These are phyloP conservation scores for Apis florea DNA, from an alignment of 1,140 invertebrate species.

Conservation along the genomic window DNA sequence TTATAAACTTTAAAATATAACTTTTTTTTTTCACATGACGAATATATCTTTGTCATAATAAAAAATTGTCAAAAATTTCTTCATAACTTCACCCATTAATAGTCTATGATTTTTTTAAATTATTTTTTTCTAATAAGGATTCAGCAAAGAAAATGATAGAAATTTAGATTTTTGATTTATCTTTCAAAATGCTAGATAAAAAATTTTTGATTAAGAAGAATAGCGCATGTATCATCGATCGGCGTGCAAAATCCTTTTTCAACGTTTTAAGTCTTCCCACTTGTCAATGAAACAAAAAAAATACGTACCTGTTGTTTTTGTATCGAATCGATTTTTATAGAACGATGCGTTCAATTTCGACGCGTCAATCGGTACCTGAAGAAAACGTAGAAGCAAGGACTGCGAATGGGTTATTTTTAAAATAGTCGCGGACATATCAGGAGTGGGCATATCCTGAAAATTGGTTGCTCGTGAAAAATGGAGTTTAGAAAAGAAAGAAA, in stretches of 20 bases:
- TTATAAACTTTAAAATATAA: too few species aligned
- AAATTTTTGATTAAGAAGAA: too few species aligned
- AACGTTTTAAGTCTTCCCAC: not conserved
- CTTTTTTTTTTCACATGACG: too few species aligned
- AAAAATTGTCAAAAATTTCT: too few species aligned
- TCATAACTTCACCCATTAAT: too few species aligned
- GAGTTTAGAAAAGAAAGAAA: constrained; percentile 13
- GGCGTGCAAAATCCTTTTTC: not conserved
- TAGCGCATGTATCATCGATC: not conserved
- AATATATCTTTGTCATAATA: too few species aligned
- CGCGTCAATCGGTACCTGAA: constrained; percentile 75
- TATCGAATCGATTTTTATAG: constrained; percentile 22
- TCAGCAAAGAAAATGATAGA: too few species aligned
- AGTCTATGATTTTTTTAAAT: too few species aligned
- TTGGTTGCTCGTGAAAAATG: constrained; percentile 57
- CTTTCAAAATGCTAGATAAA: too few species aligned
- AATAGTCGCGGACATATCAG: constrained; percentile 73
- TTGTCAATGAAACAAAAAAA: not conserved
- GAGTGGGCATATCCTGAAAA: constrained; percentile 71
- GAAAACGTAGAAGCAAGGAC: constrained; percentile 67
- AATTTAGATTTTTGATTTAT: too few species aligned
- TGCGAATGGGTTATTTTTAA: constrained; percentile 67
- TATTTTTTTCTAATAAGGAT: too few species aligned
- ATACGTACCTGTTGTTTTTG: not conserved
- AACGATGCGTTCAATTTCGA: constrained; percentile 54